Evolutionary conservation across 2,113 vertebrate species (phyloP).

Genomic region (Cheirogaleus medius): DNA sequence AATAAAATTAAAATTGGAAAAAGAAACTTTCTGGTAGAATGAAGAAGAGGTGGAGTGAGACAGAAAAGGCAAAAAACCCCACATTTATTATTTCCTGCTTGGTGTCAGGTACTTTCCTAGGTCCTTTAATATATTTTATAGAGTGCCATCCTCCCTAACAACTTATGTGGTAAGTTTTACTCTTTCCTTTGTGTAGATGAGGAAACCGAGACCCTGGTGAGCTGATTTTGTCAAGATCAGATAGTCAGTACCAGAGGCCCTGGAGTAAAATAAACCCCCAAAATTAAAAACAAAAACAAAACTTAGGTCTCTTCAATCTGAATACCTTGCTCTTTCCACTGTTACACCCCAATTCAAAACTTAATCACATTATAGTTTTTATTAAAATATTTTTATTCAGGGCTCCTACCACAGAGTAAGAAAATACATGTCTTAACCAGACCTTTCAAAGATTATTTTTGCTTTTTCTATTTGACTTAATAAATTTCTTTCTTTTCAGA

Average conservation of each 20-base stretch:
- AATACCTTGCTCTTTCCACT: background rate
- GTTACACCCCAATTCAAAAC: background rate
- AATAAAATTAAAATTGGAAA: too few relatives aligned
- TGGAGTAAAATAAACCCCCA: background rate
- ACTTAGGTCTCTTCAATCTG: background rate
- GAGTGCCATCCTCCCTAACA: background rate
- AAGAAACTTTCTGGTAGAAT: background rate
- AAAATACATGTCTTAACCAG: background rate
- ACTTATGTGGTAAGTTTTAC: background rate
- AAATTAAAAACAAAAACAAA: background rate
- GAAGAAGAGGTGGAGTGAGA: background rate
- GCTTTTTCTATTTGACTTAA: background rate
- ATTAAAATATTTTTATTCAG: conserved; percentile 26
- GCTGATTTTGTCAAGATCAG: background rate
- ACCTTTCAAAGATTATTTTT: conserved; percentile 15
- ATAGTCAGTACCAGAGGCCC: background rate
- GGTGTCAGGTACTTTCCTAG: background rate
- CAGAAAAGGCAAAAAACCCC: background rate
- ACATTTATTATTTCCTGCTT: background rate
- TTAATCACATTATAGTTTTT: background rate
- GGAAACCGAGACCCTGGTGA: conserved; percentile 23
- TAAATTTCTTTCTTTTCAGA: conserved; percentile 24
- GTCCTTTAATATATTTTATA: background rate
- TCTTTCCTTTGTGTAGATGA: background rate
- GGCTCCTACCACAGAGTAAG: background rate